Evolutionary conservation across 2,113 vertebrate species (phyloP).

Genomic region (Sarotherodon lohbergeri): DNA sequence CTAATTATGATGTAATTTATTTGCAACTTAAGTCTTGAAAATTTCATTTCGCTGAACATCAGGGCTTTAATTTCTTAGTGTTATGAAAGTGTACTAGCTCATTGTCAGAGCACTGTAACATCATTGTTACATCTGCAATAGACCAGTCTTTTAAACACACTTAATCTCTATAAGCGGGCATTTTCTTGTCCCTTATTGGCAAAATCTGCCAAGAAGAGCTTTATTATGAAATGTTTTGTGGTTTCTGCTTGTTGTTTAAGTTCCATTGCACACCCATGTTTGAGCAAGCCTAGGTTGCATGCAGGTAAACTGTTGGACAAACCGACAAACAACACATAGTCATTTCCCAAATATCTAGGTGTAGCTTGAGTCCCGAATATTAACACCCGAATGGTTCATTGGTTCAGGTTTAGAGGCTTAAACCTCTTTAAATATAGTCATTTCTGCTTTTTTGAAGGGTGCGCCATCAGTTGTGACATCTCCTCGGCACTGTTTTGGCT

Average conservation of each 20-base stretch:
- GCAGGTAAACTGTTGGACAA: background rate
- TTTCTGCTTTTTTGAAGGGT: background rate
- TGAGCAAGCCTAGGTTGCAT: background rate
- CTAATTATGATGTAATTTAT: background rate
- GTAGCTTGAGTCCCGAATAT: background rate
- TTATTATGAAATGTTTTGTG: background rate
- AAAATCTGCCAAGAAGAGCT: background rate
- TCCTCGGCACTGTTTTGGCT: background rate
- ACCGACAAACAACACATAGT: background rate
- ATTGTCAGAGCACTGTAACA: background rate
- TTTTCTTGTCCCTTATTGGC: background rate
- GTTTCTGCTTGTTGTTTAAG: background rate
- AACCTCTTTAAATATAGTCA: background rate
- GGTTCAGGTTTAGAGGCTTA: background rate
- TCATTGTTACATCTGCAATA: background rate
- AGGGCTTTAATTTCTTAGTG: background rate
- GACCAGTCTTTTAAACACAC: background rate
- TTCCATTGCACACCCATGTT: background rate
- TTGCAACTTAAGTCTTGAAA: background rate
- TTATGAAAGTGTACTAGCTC: background rate
- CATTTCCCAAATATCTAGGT: background rate
- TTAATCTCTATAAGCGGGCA: background rate
- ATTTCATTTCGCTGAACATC: background rate
- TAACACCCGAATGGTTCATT: background rate
- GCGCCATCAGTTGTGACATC: background rate